Conservation (phyloP, 2,888 invertebrate species). For the Orthosia incerta region DNA sequence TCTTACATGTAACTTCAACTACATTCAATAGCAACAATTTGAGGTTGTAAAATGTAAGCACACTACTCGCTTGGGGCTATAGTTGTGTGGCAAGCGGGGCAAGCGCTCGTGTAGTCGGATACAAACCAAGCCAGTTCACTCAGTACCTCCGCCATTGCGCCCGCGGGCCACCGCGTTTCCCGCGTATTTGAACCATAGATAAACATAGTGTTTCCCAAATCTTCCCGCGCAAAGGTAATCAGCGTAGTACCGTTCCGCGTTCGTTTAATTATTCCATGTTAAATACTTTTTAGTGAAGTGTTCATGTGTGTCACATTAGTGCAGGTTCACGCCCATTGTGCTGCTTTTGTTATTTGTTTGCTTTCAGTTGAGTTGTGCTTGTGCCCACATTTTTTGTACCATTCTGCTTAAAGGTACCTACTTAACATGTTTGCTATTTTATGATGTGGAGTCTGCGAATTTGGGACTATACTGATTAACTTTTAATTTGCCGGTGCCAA, state of each 20-base stretch:
- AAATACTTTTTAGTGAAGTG: conserved; percentile 61
- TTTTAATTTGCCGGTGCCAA: not conserved
- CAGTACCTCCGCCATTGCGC: conserved; percentile 79
- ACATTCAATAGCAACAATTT: conserved; percentile 40
- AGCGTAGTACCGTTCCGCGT: conserved; percentile 61
- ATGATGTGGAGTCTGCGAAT: not conserved
- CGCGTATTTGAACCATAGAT: conserved; percentile 78
- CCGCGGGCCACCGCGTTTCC: conserved; percentile 80
- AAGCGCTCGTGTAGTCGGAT: conserved; percentile 34
- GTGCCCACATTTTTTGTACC: conserved; percentile 53
- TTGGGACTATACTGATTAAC: not conserved
- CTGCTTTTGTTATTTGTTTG: conserved; percentile 76
- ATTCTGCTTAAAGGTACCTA: conserved; percentile 31
- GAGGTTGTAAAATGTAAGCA: conserved; percentile 59
- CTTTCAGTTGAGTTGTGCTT: conserved; percentile 64
- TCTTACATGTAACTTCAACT: conserved; percentile 18
- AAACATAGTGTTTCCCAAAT: conserved; percentile 72
- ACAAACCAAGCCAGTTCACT: conserved; percentile 57
- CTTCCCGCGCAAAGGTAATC: conserved; percentile 83
- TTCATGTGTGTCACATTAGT: conserved; percentile 56
- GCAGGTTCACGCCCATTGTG: conserved; percentile 65
- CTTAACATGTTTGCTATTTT: not conserved
- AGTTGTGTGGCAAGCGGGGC: conserved; percentile 51
- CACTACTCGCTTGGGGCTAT: conserved; percentile 47
- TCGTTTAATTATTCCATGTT: conserved; percentile 57